Conservation (phyloP, 2,113 vertebrate genomes). For the Phylloscopus whistleri region DNA sequence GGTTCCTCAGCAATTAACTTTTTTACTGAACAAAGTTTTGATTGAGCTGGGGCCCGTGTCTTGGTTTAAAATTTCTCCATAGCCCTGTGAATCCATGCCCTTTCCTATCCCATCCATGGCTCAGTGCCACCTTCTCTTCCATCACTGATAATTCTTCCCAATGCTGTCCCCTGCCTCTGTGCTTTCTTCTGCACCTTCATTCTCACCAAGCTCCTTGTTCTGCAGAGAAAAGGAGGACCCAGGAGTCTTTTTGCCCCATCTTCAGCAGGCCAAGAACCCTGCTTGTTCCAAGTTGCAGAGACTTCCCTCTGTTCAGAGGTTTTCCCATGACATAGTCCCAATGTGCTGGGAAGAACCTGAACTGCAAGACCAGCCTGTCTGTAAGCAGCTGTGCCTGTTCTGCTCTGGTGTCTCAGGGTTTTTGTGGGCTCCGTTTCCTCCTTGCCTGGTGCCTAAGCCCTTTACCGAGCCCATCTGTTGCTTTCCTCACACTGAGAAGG, state of each 20-base stretch:
- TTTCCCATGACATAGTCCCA: constrained; percentile 4
- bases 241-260: not conserved
- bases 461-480: not conserved
- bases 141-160: not conserved
- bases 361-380: constrained; percentile 19
- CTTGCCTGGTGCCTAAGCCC: not conserved
- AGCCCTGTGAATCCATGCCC: not conserved
- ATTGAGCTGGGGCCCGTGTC: constrained; percentile 41
- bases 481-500: not conserved
- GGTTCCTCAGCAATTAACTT: constrained; percentile 76
- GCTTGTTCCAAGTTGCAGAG: not conserved
- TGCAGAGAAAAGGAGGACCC: not conserved
- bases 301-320: not conserved
- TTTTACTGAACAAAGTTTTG: constrained; percentile 72
- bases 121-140: not conserved
- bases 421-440: not conserved
- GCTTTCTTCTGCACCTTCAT: not conserved
- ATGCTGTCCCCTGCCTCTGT: not conserved
- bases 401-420: not conserved
- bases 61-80: not conserved
- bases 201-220: not conserved
- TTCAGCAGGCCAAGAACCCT: not conserved
- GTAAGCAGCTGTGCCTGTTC: not conserved
- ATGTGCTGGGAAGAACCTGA: not conserved
- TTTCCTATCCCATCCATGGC: not conserved